Evolutionary conservation across 2,797 vertebrate genomes (phyloP).

Genomic region (Chaetophractus vellerosus): DNA sequence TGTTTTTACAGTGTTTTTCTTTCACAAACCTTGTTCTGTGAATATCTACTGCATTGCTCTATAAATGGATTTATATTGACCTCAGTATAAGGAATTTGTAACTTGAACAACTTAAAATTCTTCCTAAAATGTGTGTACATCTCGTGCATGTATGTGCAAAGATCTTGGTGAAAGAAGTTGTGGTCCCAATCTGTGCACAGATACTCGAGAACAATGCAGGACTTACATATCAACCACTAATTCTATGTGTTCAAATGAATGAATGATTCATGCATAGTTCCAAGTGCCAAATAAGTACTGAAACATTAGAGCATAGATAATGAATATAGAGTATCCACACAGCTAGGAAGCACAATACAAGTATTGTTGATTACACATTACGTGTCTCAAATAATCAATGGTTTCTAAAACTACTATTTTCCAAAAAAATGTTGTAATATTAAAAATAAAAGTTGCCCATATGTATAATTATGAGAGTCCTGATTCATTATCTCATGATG

Average conservation of each 20-base stretch:
- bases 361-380: neutral
- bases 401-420: neutral
- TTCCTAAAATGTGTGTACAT: neutral
- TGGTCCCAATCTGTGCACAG: neutral
- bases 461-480: neutral
- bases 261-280: neutral
- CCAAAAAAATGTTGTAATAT: neutral
- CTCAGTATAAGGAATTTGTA: conserved; percentile 30
- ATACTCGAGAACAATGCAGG: neutral
- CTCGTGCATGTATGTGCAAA: neutral
- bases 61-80: conserved; percentile 60
- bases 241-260: neutral
- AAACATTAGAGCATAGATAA: fast-evolving
- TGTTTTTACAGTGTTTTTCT: conserved; percentile 59
- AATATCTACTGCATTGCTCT: conserved; percentile 73
- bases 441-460: neutral
- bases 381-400: neutral
- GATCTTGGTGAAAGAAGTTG: neutral
- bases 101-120: neutral
- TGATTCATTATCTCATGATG: neutral
- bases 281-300: neutral
- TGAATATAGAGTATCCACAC: neutral
- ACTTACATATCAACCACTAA: neutral
- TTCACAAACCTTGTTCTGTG: neutral
- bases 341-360: neutral